These are phyloP conservation scores for Diacarnus erythraeanus DNA, from an alignment of 37 sponge, comb jelly and placozoan genomes.

Conservation along the genomic window DNA sequence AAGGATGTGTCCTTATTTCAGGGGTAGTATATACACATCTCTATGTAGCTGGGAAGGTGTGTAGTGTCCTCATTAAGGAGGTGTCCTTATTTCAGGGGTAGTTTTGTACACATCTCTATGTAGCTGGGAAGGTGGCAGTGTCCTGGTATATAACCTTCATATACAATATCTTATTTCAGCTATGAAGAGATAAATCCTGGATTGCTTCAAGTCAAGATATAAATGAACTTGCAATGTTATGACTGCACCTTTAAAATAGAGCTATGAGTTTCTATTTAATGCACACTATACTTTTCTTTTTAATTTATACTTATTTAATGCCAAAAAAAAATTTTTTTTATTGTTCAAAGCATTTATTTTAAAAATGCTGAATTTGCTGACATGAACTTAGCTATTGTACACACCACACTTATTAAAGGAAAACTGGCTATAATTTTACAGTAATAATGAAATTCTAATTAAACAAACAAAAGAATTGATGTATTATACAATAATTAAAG, in stretches of 20 bases:
- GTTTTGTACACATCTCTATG: no score
- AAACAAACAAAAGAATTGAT: background rate
- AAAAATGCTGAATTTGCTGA: background rate
- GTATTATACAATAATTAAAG: background rate
- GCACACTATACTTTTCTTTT: background rate
- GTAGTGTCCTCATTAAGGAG: no score
- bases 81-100: no score
- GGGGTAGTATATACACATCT: no score
- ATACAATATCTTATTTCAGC: no score
- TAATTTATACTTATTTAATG: background rate
- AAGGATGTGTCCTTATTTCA: no score
- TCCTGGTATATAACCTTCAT: no score
- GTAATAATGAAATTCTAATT: background rate
- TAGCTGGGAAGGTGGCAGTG: no score
- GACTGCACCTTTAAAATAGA: background rate
- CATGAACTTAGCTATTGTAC: background rate
- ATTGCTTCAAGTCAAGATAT: background rate
- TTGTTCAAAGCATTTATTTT: background rate
- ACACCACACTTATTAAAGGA: background rate
- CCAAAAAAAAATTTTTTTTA: background rate
- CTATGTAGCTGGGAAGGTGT: no score
- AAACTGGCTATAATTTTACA: background rate
- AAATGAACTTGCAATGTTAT: background rate
- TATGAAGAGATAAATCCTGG: background rate
- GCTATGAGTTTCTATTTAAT: background rate